phyloP scores from a whole-genome alignment of 2,888 invertebrate species.

The Baccha elongata region DNA sequence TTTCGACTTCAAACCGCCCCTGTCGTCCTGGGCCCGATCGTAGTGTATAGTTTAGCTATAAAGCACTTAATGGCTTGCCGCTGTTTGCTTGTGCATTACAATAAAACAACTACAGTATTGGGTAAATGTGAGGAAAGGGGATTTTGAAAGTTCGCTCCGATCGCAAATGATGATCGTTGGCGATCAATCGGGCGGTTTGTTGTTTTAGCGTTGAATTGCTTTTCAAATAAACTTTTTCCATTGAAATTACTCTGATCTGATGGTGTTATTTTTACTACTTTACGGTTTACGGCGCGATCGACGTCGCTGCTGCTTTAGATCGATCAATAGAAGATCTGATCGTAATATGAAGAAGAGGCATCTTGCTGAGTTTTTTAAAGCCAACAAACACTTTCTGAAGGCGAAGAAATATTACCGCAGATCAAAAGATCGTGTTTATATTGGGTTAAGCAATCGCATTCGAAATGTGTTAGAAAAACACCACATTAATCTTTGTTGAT shows the following conservation, averaged over 20 bases:
- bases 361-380: slow-evolving; percentile 12
- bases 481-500: slow-evolving; percentile 57
- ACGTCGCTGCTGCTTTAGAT: slow-evolving; percentile 32
- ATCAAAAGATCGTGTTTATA: slow-evolving; percentile 73
- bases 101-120: slow-evolving; percentile 31
- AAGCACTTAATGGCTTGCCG: slow-evolving; percentile 59
- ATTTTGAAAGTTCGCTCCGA: background rate
- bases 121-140: background rate
- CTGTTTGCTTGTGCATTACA: slow-evolving; percentile 56
- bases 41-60: no score
- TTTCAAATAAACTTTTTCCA: slow-evolving; percentile 71
- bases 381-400: slow-evolving; percentile 25
- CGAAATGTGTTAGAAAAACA: slow-evolving; percentile 70
- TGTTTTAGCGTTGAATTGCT: slow-evolving; percentile 64
- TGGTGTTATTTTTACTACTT: slow-evolving; percentile 59
- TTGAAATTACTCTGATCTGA: slow-evolving; percentile 43
- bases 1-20: slow-evolving; percentile 19
- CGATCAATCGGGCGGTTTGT: slow-evolving; percentile 55
- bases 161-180: slow-evolving; percentile 44
- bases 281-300: background rate
- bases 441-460: slow-evolving; percentile 70
- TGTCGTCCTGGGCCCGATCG: background rate
- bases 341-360: slow-evolving; percentile 36
- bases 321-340: slow-evolving; percentile 22
- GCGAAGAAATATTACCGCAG: slow-evolving; percentile 64